Evolutionary conservation across 2,888 invertebrate species (phyloP).

Genomic region (Lepidocyrtoides sp.): DNA sequence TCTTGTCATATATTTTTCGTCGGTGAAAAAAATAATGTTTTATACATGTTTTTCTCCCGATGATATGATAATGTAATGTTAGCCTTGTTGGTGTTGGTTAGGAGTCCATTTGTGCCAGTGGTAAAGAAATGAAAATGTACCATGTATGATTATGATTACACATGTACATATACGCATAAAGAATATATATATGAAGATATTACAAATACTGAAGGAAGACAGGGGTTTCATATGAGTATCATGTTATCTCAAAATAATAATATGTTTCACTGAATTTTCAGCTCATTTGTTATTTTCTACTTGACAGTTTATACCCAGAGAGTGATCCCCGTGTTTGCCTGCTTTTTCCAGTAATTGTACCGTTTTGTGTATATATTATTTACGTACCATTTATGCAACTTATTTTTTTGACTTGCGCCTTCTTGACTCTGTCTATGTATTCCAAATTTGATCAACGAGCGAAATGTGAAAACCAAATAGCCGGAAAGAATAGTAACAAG

Average conservation of each 20-base stretch:
- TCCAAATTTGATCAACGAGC: slow-evolving; percentile 54
- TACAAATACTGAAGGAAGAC: background rate
- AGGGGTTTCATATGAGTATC: background rate
- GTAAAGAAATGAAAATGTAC: slow-evolving; percentile 11
- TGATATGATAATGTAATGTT: slow-evolving; percentile 13
- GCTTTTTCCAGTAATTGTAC: slow-evolving; percentile 18
- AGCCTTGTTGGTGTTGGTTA: background rate
- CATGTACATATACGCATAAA: background rate
- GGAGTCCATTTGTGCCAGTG: slow-evolving; percentile 1
- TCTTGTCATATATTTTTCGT: slow-evolving; percentile 65
- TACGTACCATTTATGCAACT: slow-evolving; percentile 15
- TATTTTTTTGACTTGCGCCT: background rate
- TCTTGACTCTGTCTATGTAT: background rate
- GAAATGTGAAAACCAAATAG: slow-evolving; percentile 59
- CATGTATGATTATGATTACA: background rate
- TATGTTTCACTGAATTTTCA: slow-evolving; percentile 59
- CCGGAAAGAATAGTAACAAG: slow-evolving; percentile 57
- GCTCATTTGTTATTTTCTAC: slow-evolving; percentile 76
- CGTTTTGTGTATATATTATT: slow-evolving; percentile 25
- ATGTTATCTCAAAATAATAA: slow-evolving; percentile 29
- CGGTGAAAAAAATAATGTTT: slow-evolving; percentile 48
- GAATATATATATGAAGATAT: background rate
- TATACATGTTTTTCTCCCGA: background rate
- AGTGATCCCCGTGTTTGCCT: slow-evolving; percentile 27
- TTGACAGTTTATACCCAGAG: slow-evolving; percentile 70